Percentiles rank a stretch among this genome's conserved stretches.
These are phyloP conservation scores for Heliconius congener DNA, from an alignment of 1,140 invertebrate species.

Conservation along the genomic window DNA sequence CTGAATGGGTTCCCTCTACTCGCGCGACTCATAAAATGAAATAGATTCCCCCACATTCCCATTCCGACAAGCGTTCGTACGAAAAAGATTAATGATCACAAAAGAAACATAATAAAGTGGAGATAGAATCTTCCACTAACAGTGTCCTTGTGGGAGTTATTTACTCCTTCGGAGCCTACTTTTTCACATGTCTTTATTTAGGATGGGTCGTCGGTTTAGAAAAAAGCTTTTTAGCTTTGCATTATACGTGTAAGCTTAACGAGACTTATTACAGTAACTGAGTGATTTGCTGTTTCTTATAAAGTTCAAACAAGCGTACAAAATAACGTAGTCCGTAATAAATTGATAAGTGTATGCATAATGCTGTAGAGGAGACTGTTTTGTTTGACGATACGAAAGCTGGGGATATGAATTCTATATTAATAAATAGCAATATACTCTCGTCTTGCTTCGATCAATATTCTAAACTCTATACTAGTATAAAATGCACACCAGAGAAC, in stretches of 20 bases:
- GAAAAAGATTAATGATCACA: conserved; percentile 82
- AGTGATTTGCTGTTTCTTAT: conserved; percentile 39
- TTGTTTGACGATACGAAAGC: conserved; percentile 29
- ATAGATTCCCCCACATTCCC: conserved; percentile 81
- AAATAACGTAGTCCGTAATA: conserved; percentile 55
- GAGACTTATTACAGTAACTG: conserved; percentile 30
- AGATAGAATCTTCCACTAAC: conserved; percentile 80
- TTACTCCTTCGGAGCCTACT: conserved; percentile 69
- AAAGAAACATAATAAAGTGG: conserved; percentile 81
- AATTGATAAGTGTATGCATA: conserved; percentile 60
- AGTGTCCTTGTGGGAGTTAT: conserved; percentile 80
- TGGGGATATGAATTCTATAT: conserved; percentile 19
- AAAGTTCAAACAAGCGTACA: conserved; percentile 43
- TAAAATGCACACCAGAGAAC: neutral
- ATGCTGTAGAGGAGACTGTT: conserved; percentile 45
- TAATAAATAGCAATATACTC: neutral
- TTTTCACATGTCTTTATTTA: conserved; percentile 75
- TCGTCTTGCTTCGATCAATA: neutral
- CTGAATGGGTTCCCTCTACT: conserved; percentile 74
- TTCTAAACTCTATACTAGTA: neutral
- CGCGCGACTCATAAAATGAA: conserved; percentile 80
- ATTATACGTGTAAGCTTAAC: conserved; percentile 6
- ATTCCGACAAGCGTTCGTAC: conserved; percentile 81
- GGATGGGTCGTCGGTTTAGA: conserved; percentile 36
- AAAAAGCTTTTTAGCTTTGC: conserved; percentile 24